Evolutionary conservation across 2,797 vertebrate genomes (phyloP), one percentile per base, ranked within the genome.

Genomic region (Aratinga solstitialis): DNA sequence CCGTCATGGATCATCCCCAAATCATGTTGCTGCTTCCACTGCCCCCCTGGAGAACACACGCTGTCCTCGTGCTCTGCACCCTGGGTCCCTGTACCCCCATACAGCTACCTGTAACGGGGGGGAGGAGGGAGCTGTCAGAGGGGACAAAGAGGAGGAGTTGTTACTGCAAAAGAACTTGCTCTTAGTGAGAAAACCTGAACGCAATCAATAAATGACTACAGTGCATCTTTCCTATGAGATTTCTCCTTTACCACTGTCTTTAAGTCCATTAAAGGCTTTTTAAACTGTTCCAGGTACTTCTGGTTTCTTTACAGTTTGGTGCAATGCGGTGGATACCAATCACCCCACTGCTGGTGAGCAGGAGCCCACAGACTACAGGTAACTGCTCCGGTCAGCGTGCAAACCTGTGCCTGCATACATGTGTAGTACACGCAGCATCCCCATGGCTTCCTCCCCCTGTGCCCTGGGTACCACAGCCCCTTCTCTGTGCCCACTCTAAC

Each of bases 131-230:
- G 91, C 69, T 76, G 88, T 8, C 8, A 11, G 77, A 77, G 80
- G 88, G 15, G 20, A 48, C 53, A 61, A 80, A 17, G 84, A 56
- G 79, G 87, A 87, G 73, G 9, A 3, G 51, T 90, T 82, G 62
- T 73, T 69, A 74, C 82, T 85, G 84, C 88, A 48, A 80, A 84
- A 73, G 86, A 87, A 76, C 45, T 91, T 91, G 90, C 95, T 95
- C 94, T 84, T 77, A 56, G 32, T 73, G 80, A 87, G 69, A 94
- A 86, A 95, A 86, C 84, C 84, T 87, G 89, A 94, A 96, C 96
- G 65, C 87, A 87, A 96, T 97, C 85, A 96, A 97, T 97, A 96
- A 97, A 97, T 93, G 4, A 92, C 94, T 93, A 95, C 95, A 96
- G 93, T 89, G 93, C 95, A 95, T 82, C 92, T 95, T 95, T 96